phyloP scores from a whole-genome alignment of 2,113 vertebrate species.

The Brachirus orientalis region DNA sequence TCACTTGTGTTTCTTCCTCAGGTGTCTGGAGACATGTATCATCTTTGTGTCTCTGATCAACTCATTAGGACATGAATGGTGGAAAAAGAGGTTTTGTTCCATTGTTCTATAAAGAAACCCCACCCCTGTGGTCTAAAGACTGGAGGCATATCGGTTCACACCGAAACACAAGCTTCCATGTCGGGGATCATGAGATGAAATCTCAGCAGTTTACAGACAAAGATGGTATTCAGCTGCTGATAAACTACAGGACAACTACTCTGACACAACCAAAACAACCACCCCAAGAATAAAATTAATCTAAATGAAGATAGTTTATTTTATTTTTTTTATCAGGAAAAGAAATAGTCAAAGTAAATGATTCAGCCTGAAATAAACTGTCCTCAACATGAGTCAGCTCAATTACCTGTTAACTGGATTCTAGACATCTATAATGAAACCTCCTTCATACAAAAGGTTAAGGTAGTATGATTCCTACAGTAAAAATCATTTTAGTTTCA shows the following conservation, averaged over 20 bases:
- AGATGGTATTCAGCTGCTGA: not conserved
- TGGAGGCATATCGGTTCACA: not conserved
- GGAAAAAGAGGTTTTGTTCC: not conserved
- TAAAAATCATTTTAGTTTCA: too few species aligned
- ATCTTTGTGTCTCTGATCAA: not conserved
- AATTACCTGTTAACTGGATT: too few species aligned
- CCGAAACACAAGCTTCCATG: not conserved
- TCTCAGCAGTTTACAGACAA: not conserved
- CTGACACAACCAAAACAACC: not conserved
- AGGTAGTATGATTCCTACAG: too few species aligned
- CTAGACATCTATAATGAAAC: too few species aligned
- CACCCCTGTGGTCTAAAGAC: not conserved
- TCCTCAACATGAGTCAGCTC: too few species aligned
- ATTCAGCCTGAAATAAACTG: too few species aligned
- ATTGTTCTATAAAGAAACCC: slow-evolving; percentile 6
- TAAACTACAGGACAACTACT: not conserved
- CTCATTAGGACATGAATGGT: not conserved
- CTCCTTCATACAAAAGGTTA: too few species aligned
- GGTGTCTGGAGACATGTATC: not conserved
- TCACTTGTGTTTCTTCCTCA: not conserved
- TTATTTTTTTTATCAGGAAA: too few species aligned
- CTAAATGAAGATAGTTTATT: not conserved
- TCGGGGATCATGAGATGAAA: slow-evolving; percentile 14
- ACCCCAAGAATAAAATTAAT: not conserved
- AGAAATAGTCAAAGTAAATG: too few species aligned